Base-by-base conservation (phyloP, 2,888 invertebrate genomes). In the Caenorhabditis panamensis region DNA sequence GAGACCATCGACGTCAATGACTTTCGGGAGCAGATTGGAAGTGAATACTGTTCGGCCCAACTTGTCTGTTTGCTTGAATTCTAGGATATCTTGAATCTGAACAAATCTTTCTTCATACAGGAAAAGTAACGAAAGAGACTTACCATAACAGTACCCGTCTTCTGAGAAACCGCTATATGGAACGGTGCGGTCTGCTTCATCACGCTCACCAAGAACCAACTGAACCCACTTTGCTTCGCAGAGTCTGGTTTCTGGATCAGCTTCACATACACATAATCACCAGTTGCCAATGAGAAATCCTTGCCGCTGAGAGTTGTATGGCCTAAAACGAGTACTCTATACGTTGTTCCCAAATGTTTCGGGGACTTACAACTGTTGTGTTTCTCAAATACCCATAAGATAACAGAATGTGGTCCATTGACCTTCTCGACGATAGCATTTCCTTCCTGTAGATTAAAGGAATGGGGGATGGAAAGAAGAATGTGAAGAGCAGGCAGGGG, bases 391-490 rank as follows among this genome's bases (percentile, higher is more conserved):
- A 63, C 24, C 72, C 72, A 72, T 13, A 72, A 18, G 4, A 72
- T 61, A 36, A 61, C 72, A 0, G 63, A 13, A 8, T 56, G n/a
- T 44, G 9, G 0, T 13, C 0, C 24, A 1, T 28, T 11, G 8
- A 56, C 8, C 22, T 63, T 72, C 36, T 72, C 72, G 36, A 63
- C 72, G 18, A 72, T 24, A 1, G 56, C 72, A n/a, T 63, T 31
- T 9, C 47, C 63, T 63, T 72, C 63, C 72, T 72, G 56, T 16
- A 61, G 13, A 18, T 18, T 4, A 4, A 9, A 51, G 49, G 37
- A 66, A 20, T 20, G 2, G 11, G 13, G 13, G 13, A 41, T 41
- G 41, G 31, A n/a, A n/a, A n/a, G n/a, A n/a, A n/a, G n/a, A n/a
- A n/a, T n/a, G n/a, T n/a, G n/a, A n/a, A n/a, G n/a, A n/a, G n/a